Evolutionary conservation across 1,140 invertebrate species (phyloP).

Genomic region (Acyrthosiphon pisum): DNA sequence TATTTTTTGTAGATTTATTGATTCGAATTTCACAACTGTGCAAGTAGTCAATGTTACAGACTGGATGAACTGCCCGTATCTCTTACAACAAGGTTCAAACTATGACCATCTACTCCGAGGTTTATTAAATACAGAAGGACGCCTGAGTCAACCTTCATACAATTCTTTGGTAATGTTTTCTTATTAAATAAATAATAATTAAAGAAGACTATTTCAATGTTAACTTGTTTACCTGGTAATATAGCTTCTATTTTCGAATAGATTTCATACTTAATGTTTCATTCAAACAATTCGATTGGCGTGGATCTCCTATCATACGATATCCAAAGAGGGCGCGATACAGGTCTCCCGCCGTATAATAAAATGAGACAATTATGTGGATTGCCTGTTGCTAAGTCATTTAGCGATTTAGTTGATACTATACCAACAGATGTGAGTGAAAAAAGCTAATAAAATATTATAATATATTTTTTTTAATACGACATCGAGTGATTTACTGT

Average conservation of each 20-base stretch:
- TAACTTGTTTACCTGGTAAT: background rate
- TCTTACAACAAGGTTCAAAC: background rate
- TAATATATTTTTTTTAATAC: background rate
- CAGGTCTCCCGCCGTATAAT: slow-evolving; percentile 83
- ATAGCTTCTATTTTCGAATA: background rate
- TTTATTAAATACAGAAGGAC: background rate
- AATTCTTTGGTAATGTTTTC: background rate
- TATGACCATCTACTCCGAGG: slow-evolving; percentile 19
- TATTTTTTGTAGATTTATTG: background rate
- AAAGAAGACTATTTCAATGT: background rate
- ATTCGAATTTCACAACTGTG: slow-evolving; percentile 1
- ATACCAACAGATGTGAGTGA: slow-evolving; percentile 64
- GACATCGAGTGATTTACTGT: background rate
- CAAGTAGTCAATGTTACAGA: slow-evolving; percentile 19
- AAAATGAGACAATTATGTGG: slow-evolving; percentile 80
- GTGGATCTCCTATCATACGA: slow-evolving; percentile 86
- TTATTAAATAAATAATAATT: background rate
- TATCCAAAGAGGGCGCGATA: slow-evolving; percentile 88
- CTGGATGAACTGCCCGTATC: slow-evolving; percentile 12
- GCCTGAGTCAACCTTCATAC: slow-evolving; percentile 42
- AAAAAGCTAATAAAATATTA: background rate
- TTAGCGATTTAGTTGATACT: slow-evolving; percentile 58
- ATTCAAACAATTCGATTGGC: slow-evolving; percentile 76
- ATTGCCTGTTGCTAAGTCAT: slow-evolving; percentile 72
- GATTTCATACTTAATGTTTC: slow-evolving; percentile 63